These are phyloP conservation scores for Scaptomyza hsui DNA, from an alignment of 1,140 invertebrate genomes.

Conservation along the genomic window DNA sequence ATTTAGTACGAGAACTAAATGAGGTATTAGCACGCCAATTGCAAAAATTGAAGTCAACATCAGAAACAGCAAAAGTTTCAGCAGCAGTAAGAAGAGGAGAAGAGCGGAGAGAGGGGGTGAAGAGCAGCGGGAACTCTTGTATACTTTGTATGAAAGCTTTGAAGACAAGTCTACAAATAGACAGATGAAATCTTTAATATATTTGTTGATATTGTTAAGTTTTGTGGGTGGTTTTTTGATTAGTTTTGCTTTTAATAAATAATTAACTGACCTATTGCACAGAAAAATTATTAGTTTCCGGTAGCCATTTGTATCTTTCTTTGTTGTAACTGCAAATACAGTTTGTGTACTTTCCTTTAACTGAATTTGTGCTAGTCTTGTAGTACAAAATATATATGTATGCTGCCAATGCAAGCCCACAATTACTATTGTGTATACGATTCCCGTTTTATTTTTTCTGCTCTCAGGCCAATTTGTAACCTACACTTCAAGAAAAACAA, in stretches of 20 bases:
- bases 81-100: background rate
- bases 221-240: no score
- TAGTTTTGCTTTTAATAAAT: background rate
- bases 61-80: slow-evolving; percentile 9
- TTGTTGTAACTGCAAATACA: background rate
- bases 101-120: background rate
- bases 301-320: background rate
- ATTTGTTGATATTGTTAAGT: background rate
- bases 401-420: background rate
- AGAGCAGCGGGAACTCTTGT: background rate
- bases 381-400: background rate
- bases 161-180: background rate
- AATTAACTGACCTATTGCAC: background rate
- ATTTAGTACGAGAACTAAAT: slow-evolving; percentile 79
- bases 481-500: background rate
- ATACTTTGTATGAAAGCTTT: background rate
- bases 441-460: slow-evolving; percentile 3
- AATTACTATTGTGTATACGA: background rate
- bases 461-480: background rate
- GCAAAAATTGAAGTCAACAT: slow-evolving; percentile 61
- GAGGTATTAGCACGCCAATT: slow-evolving; percentile 82
- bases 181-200: background rate
- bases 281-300: background rate
- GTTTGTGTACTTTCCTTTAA: background rate
- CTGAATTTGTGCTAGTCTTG: background rate